Conservation (phyloP, 2,888 invertebrate species). For the Linnaemya vulpina region DNA sequence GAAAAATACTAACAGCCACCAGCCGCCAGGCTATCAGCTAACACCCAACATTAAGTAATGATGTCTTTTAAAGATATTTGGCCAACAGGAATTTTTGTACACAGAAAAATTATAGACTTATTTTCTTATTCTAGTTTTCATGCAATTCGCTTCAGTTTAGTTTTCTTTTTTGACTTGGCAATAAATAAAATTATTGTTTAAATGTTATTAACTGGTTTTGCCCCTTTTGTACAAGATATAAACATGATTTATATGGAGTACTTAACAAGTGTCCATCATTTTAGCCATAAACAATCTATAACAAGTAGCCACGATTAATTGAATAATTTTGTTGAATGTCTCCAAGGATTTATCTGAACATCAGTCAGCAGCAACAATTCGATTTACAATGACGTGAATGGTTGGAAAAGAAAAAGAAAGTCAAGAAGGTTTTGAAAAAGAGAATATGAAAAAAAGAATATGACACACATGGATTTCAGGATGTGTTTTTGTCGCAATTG, state of each 20-base stretch:
- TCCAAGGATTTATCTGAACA: slow-evolving; percentile 5
- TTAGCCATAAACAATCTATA: slow-evolving; percentile 9
- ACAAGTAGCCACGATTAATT: slow-evolving; percentile 58
- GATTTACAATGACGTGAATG: not conserved
- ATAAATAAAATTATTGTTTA: slow-evolving; percentile 10
- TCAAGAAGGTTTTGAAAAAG: not conserved
- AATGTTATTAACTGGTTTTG: not conserved
- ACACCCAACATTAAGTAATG: slow-evolving; percentile 62
- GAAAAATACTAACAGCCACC: not conserved
- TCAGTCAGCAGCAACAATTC: not conserved
- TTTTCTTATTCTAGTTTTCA: not conserved
- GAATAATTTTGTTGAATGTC: slow-evolving; percentile 59
- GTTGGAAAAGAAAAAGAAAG: not conserved
- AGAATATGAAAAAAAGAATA: not conserved
- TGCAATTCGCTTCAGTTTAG: not conserved
- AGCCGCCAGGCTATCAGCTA: not conserved
- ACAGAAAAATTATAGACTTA: too few species aligned
- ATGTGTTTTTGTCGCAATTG: too few species aligned
- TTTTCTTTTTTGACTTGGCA: not conserved
- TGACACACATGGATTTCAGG: too few species aligned
- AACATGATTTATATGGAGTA: slow-evolving; percentile 59
- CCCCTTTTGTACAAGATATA: slow-evolving; percentile 2
- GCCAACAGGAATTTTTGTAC: slow-evolving; percentile 3
- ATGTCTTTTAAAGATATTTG: slow-evolving; percentile 33
- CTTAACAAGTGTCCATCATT: slow-evolving; percentile 25